A percentile compares a stretch with the other conserved stretches of the same genome.
Conservation (phyloP, 2,113 vertebrate genomes). For the Pelecanoides urinatrix region DNA sequence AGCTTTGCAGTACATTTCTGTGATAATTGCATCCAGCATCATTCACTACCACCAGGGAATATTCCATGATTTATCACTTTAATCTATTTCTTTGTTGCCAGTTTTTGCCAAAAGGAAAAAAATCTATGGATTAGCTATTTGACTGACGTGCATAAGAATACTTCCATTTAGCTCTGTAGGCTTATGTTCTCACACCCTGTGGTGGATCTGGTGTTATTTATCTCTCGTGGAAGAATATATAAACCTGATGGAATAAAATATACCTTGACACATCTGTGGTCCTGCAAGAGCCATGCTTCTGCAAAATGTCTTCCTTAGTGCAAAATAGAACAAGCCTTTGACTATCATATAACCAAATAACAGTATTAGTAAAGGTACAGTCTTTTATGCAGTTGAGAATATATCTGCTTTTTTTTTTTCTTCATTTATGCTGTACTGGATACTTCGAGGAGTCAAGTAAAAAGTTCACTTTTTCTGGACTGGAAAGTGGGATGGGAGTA, state of each 20-base stretch:
- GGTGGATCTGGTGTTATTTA: not conserved
- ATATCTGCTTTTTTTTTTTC: rapidly evolving
- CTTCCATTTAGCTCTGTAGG: not conserved
- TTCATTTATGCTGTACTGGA: not conserved
- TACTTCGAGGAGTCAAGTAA: not conserved
- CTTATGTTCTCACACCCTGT: not conserved
- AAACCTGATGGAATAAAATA: not conserved
- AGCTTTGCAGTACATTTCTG: not conserved
- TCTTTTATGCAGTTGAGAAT: not conserved
- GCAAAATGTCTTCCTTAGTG: not conserved
- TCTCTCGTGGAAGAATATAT: not conserved
- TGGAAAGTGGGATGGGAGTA: not conserved
- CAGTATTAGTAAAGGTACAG: not conserved
- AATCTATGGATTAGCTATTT: not conserved
- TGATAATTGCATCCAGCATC: not conserved
- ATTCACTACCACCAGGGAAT: not conserved
- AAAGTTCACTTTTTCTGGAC: not conserved
- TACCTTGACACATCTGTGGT: not conserved
- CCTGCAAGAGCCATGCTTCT: not conserved
- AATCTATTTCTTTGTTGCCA: not conserved
- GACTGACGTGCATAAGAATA: not conserved
- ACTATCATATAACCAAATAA: not conserved
- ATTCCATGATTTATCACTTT: not conserved
- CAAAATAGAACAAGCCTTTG: not conserved
- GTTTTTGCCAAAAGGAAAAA: not conserved